Base-by-base conservation (phyloP, 1,140 invertebrate species). In the Helicorthomorpha holstii region DNA sequence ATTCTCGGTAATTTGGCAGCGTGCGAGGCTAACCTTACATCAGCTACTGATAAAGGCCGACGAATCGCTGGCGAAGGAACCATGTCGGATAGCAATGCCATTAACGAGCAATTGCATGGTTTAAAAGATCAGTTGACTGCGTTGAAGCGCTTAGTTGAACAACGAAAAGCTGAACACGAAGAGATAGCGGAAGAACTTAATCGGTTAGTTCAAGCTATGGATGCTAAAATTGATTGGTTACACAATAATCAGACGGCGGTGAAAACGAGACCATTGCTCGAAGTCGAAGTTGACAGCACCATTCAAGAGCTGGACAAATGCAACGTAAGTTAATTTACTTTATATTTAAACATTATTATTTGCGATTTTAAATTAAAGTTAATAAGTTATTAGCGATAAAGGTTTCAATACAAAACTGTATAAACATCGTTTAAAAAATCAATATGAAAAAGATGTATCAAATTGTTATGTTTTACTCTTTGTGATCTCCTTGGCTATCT, bases 61-160 rank as follows among this genome's bases (percentile, higher is more conserved):
- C 84, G 88, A 63, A 91, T 95, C 24, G 83, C 84, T 7, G 78
- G 80, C 1, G 90, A 94, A 68, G 85, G 87, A 34, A 81, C 84
- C 12, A 78, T 81, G 0, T 80, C 81, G 19, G 88, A 93, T 61
- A 76, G 82, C 54, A 90, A 92, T 61, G 80, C 80, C 58, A 81
- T 93, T 1, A 89, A 83, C 7, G 83, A 90, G 61, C 80, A 92
- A 57, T 59, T 93, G 16, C 86, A 92, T 60, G 80, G 80, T 0
- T 59, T 93, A 1, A 92, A 91, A 66, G 83, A 85, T 63, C 82
- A 90, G 55, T 63, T 93, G 0, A 76, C 85, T 45, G 77, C 77
- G 49, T 64, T 94, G 0, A 75, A 84, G 64, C 75, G 83, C 61
- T 78, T 78, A 0, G 85, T 93, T 1, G 86, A 93, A 62, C 80